Base-by-base conservation (phyloP, 35 echinoderm and acorn worm species). In the Chiridota heheva region DNA sequence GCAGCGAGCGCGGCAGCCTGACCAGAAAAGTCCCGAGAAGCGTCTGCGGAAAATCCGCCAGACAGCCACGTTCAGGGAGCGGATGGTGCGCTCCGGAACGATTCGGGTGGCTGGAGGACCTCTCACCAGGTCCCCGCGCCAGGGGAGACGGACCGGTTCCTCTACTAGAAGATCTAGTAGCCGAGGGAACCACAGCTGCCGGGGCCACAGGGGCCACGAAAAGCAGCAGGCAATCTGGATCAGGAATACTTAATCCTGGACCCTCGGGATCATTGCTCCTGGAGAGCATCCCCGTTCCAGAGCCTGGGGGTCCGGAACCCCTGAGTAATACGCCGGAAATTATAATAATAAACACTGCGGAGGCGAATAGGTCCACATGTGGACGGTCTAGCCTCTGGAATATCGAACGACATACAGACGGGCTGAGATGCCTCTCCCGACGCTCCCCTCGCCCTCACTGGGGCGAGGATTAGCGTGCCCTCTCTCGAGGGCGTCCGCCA, bases 211-310 rank as follows among this genome's bases (percentile, higher is more conserved):
- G 63, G 63, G 3, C 17, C 39, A 67, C 39, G 63, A 67, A 36
- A 2, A 66, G 30, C 17, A 66, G 27, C 3, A 66, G 30, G 24
- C 62, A 66, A 31, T 5, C 26, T 60, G 26, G 33, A 24, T 60
- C 26, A 5, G 17, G 24, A 60, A 2, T 10, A 24, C 13, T 31
- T 88, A 81, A 25, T 70, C 2, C 10, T 71, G 3, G 8, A 88
- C 86, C 58, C 34, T 44, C 39, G 73, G 73, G 29, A 88, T 35
- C 31, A 88, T 31, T 2, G 76, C 58, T 39, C 70, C 43, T 43
- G 42, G 71, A 39, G 65, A 69, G 41, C 33, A 39, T 39, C 46
- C 40, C 46, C 43, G 20, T 1, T 20, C 34, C 41, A 37, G 18
- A 17, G 68, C 34, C 20, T 7, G 71, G 36, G 40, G 71, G 35